Conservation (phyloP, 2,888 invertebrate species). For the Drosophila macrothrix region DNA sequence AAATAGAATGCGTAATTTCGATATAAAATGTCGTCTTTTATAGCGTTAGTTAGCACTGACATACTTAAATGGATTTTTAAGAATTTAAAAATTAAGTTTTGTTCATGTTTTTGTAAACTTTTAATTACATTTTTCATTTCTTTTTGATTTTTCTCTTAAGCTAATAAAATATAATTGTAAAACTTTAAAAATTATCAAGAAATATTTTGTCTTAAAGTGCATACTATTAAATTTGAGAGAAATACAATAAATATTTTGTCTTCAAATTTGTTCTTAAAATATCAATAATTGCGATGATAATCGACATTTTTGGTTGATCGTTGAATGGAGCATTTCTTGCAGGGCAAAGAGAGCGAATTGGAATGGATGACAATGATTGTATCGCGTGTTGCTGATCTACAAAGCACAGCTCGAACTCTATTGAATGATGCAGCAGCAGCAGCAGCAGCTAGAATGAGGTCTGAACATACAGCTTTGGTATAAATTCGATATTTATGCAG, state of each 20-base stretch:
- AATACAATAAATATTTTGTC: too few relatives aligned
- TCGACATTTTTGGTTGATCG: conserved; percentile 4
- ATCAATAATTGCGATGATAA: not conserved
- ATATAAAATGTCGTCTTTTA: conserved; percentile 9
- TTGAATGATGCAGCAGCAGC: conserved; percentile 33
- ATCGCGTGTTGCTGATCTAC: conserved; percentile 71
- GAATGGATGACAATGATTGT: conserved; percentile 36
- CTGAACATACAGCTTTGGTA: conserved; percentile 58
- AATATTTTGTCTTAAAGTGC: not conserved
- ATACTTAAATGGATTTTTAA: not conserved
- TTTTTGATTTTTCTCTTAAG: not conserved
- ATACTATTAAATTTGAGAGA: not conserved
- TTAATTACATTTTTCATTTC: not conserved
- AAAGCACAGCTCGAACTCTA: too few relatives aligned
- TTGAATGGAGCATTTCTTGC: not conserved
- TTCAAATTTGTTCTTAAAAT: not conserved
- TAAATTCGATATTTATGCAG: conserved; percentile 82
- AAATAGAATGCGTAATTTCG: conserved; percentile 18
- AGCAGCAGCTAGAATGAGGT: not conserved
- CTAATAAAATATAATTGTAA: not conserved
- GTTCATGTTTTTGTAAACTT: not conserved
- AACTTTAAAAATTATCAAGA: not conserved
- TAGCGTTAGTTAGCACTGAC: not conserved
- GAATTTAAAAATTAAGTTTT: not conserved
- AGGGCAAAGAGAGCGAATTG: not conserved